phyloP scores from a whole-genome alignment of 2,888 invertebrate genomes.

The Drosophila affinis region DNA sequence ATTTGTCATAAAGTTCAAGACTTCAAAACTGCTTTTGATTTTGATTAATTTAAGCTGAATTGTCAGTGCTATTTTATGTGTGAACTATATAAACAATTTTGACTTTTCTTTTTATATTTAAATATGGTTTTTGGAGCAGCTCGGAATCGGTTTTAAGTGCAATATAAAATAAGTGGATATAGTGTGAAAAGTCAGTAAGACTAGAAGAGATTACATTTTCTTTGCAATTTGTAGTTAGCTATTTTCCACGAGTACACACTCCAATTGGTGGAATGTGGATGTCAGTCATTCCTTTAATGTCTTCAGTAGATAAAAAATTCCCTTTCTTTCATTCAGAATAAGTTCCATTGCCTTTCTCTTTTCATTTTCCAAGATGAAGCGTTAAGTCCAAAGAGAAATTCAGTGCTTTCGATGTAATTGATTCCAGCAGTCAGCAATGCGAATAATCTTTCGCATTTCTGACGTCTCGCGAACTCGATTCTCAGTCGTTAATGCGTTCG shows the following conservation, averaged over 20 bases:
- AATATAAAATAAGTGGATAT: background rate
- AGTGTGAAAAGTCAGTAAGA: background rate
- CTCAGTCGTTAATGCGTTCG: background rate
- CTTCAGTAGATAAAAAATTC: background rate
- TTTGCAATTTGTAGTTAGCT: no score
- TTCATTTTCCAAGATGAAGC: background rate
- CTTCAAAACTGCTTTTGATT: background rate
- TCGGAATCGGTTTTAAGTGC: no score
- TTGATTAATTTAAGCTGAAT: no score
- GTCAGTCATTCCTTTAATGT: background rate
- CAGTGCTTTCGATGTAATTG: background rate
- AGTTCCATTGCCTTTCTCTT: background rate
- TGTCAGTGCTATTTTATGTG: no score
- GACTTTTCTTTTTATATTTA: no score
- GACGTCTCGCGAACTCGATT: background rate
- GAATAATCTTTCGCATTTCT: slow-evolving; percentile 6
- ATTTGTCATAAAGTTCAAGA: background rate
- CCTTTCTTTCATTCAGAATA: background rate
- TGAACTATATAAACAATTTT: no score
- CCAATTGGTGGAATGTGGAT: no score
- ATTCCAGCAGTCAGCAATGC: background rate
- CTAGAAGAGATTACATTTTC: background rate
- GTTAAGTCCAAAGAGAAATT: background rate
- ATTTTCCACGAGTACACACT: background rate
- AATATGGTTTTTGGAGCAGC: no score